Evolutionary conservation across 1,140 invertebrate genomes (phyloP).

Genomic region (Halyomorpha halys): DNA sequence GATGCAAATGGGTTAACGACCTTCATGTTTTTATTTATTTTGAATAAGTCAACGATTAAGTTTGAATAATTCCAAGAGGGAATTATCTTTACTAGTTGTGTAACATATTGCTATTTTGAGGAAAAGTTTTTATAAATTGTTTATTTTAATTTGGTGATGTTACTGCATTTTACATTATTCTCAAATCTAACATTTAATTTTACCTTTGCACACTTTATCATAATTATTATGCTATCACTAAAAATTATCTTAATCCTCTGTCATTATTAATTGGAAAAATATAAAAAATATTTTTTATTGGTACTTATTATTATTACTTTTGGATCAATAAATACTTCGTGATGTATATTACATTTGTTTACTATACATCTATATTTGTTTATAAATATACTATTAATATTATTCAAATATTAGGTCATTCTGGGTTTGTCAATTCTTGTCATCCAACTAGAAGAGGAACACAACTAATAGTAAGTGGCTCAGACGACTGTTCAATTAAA

Average conservation of each 20-base stretch:
- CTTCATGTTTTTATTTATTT: no score
- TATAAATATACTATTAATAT: not conserved
- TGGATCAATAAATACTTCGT: not conserved
- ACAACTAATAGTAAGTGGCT: conserved; percentile 80
- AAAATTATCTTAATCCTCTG: not conserved
- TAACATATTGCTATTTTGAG: no score
- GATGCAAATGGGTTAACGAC: no score
- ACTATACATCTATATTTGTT: no score
- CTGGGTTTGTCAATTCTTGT: conserved; percentile 78
- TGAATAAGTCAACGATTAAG: no score
- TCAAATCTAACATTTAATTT: not conserved
- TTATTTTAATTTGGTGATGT: no score
- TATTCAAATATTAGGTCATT: conserved; percentile 50
- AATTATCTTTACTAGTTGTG: no score
- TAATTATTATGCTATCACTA: not conserved
- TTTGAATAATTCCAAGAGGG: no score
- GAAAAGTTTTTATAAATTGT: no score
- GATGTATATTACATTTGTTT: no score
- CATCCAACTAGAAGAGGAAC: conserved; percentile 73
- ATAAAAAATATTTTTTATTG: not conserved
- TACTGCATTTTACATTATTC: not conserved
- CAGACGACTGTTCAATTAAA: conserved; percentile 89
- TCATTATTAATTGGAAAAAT: not conserved
- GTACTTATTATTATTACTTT: not conserved
- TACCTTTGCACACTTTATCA: not conserved